Evolutionary conservation across 1,140 invertebrate genomes (phyloP).

Genomic region (Nasonia vitripennis): DNA sequence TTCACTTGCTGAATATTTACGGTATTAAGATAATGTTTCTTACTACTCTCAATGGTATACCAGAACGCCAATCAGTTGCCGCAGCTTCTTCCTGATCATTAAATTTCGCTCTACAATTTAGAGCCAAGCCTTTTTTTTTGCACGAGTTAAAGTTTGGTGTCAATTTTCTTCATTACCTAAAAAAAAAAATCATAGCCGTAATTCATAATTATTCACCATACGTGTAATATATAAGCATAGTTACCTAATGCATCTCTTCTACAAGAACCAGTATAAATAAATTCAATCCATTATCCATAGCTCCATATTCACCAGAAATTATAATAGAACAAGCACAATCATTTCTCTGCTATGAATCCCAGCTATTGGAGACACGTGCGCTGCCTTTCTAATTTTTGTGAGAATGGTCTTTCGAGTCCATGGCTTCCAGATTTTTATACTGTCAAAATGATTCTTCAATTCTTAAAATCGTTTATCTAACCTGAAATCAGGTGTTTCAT

Average conservation of each 20-base stretch:
- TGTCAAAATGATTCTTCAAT: conserved; percentile 75
- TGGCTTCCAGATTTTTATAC: conserved; percentile 81
- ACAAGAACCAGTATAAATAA: conserved; percentile 89
- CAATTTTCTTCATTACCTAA: conserved; percentile 74
- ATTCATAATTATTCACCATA: not conserved
- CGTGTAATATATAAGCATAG: not conserved
- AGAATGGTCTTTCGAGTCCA: conserved; percentile 90
- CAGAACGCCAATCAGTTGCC: conserved; percentile 82
- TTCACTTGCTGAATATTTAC: conserved; percentile 85
- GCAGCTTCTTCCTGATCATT: conserved; percentile 81
- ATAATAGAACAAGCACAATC: conserved; percentile 90
- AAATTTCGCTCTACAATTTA: conserved; percentile 83
- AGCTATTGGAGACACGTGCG: conserved; percentile 88
- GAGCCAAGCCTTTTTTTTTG: conserved; percentile 86
- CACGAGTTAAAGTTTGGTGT: conserved; percentile 77
- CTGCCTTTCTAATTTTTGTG: conserved; percentile 74
- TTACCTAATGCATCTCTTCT: conserved; percentile 84
- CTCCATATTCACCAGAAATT: conserved; percentile 90
- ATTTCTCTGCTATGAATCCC: conserved; percentile 89
- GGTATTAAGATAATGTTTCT: conserved; percentile 85
- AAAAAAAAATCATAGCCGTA: not conserved
- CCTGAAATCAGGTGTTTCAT: conserved; percentile 90
- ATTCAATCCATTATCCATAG: conserved; percentile 89
- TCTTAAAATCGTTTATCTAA: conserved; percentile 89
- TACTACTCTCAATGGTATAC: conserved; percentile 85